A percentile compares a stretch with the other conserved stretches of the same genome.
Evolutionary conservation across 2,888 invertebrate genomes (phyloP).

Genomic region (Dasypolia templi): DNA sequence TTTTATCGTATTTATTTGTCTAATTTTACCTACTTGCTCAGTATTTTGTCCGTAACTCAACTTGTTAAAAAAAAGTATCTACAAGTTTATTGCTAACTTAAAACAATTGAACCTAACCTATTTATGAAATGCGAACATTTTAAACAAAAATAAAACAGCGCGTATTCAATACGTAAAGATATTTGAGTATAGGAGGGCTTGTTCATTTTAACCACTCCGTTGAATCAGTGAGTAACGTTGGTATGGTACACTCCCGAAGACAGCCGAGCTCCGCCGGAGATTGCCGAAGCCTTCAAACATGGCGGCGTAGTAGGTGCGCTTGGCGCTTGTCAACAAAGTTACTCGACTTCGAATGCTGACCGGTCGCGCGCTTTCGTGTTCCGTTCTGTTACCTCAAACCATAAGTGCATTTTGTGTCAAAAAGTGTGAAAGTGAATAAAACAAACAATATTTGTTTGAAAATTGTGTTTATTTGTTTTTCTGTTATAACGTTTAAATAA

Average conservation of each 20-base stretch:
- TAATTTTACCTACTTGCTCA: neutral
- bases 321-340: constrained; percentile 89
- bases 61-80: neutral
- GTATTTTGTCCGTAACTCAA: neutral
- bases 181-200: constrained; percentile 61
- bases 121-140: constrained; percentile 4
- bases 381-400: constrained; percentile 67
- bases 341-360: constrained; percentile 77
- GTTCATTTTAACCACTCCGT: constrained; percentile 62
- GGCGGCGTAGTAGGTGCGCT: constrained; percentile 81
- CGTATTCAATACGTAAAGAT: constrained; percentile 39
- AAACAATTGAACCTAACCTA: constrained; percentile 4
- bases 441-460: constrained; percentile 54
- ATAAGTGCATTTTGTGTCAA: constrained; percentile 71
- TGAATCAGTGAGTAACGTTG: constrained; percentile 62
- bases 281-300: constrained; percentile 83
- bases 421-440: constrained; percentile 75
- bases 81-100: constrained; percentile 2
- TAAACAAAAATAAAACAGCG: constrained; percentile 22
- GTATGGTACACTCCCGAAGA: constrained; percentile 69
- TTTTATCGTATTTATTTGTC: neutral
- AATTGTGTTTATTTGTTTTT: constrained; percentile 63
- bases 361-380: constrained; percentile 77
- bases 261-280: constrained; percentile 77
- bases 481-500: constrained; percentile 57